Evolutionary conservation across 2,888 invertebrate species (phyloP).

Genomic region (Spisula subtruncata): DNA sequence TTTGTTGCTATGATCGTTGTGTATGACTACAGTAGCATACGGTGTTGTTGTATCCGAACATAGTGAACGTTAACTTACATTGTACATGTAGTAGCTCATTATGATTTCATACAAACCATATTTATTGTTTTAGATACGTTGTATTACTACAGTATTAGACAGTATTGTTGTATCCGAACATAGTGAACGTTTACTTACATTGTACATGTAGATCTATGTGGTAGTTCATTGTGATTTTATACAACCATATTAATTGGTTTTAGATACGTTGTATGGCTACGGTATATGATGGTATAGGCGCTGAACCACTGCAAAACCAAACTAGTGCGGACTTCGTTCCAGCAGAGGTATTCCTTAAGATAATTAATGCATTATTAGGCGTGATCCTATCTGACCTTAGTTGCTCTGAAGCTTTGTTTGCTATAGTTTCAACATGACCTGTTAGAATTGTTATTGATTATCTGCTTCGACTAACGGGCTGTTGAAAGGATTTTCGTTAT

Average conservation of each 20-base stretch:
- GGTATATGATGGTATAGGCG: constrained; percentile 36
- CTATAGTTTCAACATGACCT: too few species aligned
- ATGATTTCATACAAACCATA: not conserved
- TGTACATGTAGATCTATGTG: too few species aligned
- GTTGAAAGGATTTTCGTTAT: not conserved
- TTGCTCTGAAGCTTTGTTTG: too few species aligned
- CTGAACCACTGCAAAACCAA: not conserved
- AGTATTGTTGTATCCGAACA: not conserved
- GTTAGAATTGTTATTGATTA: not conserved
- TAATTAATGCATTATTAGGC: not conserved
- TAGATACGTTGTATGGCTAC: constrained; percentile 30
- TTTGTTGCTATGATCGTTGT: not conserved
- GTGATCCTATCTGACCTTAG: not conserved
- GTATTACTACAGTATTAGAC: constrained; percentile 28
- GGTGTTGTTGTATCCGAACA: not conserved
- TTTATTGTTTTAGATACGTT: constrained; percentile 26
- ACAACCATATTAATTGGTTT: not conserved
- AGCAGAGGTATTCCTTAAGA: too few species aligned
- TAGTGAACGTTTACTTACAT: not conserved
- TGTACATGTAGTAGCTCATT: too few species aligned
- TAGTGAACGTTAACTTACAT: not conserved
- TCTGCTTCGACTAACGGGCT: not conserved
- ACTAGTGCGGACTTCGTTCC: too few species aligned
- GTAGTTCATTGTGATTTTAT: not conserved
- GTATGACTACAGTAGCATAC: not conserved